Conservation (phyloP, 1,140 invertebrate genomes). For the Sitobion miscanthi region DNA sequence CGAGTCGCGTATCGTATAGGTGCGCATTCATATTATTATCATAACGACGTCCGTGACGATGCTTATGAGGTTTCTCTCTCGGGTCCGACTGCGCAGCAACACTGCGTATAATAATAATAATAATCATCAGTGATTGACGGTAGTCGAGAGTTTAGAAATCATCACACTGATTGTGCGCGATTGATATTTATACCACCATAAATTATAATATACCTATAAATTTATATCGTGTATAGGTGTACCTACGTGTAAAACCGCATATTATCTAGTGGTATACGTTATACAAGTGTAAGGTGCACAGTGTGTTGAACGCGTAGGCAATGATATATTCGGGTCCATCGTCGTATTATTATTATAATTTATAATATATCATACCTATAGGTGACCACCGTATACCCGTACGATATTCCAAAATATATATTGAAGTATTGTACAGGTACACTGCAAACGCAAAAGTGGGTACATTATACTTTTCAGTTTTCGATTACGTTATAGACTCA, state of each 20-base stretch:
- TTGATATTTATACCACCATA: constrained; percentile 8
- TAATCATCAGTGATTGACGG: constrained; percentile 25
- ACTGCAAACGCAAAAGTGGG: too few relatives aligned
- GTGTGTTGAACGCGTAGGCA: not conserved
- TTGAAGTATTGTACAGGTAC: too few relatives aligned
- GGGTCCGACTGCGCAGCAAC: not conserved
- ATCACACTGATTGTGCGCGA: constrained; percentile 13
- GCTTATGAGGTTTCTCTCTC: constrained; percentile 42
- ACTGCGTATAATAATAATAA: not conserved
- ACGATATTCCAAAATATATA: too few relatives aligned
- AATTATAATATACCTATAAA: constrained; percentile 1
- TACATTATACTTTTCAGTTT: too few relatives aligned
- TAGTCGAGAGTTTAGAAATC: constrained; percentile 40
- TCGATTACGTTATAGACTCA: too few relatives aligned
- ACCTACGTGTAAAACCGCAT: not conserved
- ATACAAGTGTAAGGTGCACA: not conserved
- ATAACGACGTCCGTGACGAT: constrained; percentile 23
- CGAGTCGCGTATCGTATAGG: not conserved
- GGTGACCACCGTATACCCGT: not conserved
- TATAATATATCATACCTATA: not conserved
- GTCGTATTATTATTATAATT: not conserved
- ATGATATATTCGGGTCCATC: too few relatives aligned
- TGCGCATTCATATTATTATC: not conserved
- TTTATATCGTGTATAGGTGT: too few relatives aligned
- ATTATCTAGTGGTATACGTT: not conserved